These are phyloP conservation scores for Phasia obesa DNA, from an alignment of 2,888 invertebrate species.

Conservation along the genomic window DNA sequence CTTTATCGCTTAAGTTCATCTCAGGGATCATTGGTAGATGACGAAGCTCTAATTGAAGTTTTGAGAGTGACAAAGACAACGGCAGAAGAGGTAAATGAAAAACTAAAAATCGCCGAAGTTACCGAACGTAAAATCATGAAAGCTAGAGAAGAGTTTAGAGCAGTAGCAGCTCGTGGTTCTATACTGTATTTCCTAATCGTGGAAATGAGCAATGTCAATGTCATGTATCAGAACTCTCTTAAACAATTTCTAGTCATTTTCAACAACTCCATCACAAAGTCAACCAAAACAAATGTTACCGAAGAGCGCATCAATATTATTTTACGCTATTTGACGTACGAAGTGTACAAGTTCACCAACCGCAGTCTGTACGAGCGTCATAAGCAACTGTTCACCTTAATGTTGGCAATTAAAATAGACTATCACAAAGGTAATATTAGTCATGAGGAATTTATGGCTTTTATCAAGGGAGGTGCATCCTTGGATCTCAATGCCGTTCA, in stretches of 20 bases:
- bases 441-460: constrained; percentile 96
- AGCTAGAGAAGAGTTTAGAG: constrained; percentile 96
- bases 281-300: constrained; percentile 91
- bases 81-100: constrained; percentile 97
- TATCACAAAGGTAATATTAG: constrained; percentile 91
- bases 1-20: constrained; percentile 95
- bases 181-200: constrained; percentile 97
- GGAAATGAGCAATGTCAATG: constrained; percentile 97
- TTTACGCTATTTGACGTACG: constrained; percentile 93
- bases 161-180: constrained; percentile 96
- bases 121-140: constrained; percentile 97
- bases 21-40: constrained; percentile 96
- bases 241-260: constrained; percentile 97
- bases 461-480: constrained; percentile 98
- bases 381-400: constrained; percentile 95
- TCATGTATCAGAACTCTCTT: constrained; percentile 98
- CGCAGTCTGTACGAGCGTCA: constrained; percentile 96
- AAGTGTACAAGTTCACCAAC: constrained; percentile 96
- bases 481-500: constrained; percentile 95
- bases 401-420: constrained; percentile 98
- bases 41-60: constrained; percentile 96
- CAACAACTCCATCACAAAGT: constrained; percentile 96
- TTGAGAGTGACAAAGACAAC: constrained; percentile 93
- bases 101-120: constrained; percentile 94
- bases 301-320: constrained; percentile 94